Evolutionary conservation across 2,113 vertebrate genomes (phyloP), one percentile per base, ranked within the genome.

Genomic region (Pheucticus melanocephalus): DNA sequence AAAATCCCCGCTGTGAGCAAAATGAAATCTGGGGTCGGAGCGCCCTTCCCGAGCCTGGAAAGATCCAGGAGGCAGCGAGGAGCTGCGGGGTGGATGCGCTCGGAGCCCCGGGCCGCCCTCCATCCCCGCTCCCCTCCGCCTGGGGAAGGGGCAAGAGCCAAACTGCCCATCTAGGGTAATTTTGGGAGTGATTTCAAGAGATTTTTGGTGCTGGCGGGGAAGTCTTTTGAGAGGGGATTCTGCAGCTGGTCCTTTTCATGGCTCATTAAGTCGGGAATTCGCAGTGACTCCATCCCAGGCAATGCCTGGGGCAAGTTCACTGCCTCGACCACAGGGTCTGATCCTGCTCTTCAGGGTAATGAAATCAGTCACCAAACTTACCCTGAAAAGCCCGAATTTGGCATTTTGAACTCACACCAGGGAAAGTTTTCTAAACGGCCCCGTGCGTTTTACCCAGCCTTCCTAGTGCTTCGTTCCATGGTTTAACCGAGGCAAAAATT

Each of bases 301-400:
- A n/a, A 70, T 56, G 90, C 94, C 86, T 44, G 85, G 44, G 64
- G 92, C 96, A 97, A 94, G 95, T 97, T 97, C 96, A 96, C 35
- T 53, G 93, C 87, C 81, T 82, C 53, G 5, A 24, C 53, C 12
- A 4, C 39, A 15, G 53, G 65, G 13, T 30, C 86, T 25, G 70
- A 92, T 89, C 70, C 84, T 94, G 54, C 73, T 70, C 61, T 79
- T 60, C 73, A 18, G 40, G 69, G 19, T 53, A 72, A 82, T 24
- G 28, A 70, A 90, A 90, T 80, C 24, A 25, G 13, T 87, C 3
- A 2, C 56, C 39, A 78, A 76, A 73, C 23, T 53, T 68, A 63
- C 57, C n/a, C 83, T 22, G 47, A 88, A 95, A 92, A 90, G 39
- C 20, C 76, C 37, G 75, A 56, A 66, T 82, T 53, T 44, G 75